Conservation (phyloP, 2,888 invertebrate genomes). For the Parascotia fuliginaria region DNA sequence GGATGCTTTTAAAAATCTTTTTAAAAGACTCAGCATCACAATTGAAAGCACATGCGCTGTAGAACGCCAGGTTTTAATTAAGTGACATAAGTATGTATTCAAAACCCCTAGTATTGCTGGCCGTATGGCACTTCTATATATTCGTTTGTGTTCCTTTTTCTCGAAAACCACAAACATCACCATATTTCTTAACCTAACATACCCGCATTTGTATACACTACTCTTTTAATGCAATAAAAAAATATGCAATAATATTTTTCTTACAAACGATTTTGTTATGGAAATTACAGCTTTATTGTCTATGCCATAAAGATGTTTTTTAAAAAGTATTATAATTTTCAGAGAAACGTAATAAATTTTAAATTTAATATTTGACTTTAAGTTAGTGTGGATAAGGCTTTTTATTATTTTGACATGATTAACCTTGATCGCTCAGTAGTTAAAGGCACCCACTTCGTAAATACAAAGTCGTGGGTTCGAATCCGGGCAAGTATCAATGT, state of each 20-base stretch:
- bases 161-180: constrained; percentile 19
- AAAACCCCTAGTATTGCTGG: no score
- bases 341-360: constrained; percentile 31
- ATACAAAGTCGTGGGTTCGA: no score
- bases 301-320: fast-evolving
- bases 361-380: constrained; percentile 1
- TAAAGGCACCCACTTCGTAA: no score
- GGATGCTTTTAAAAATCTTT: no score
- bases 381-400: constrained; percentile 22
- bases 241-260: constrained; percentile 23
- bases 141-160: constrained; percentile 3
- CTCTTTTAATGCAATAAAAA: constrained; percentile 26
- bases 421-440: no score
- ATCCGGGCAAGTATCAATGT: no score
- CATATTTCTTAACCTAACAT: constrained; percentile 20
- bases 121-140: not conserved
- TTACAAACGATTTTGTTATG: not conserved
- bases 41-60: no score
- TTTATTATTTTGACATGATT: not conserved
- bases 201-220: constrained; percentile 31
- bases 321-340: constrained; percentile 22
- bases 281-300: not conserved
- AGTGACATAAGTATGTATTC: no score
- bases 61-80: no score
- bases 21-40: no score